Conservation (phyloP, 2,888 invertebrate genomes). For the Urechis unicinctus region DNA sequence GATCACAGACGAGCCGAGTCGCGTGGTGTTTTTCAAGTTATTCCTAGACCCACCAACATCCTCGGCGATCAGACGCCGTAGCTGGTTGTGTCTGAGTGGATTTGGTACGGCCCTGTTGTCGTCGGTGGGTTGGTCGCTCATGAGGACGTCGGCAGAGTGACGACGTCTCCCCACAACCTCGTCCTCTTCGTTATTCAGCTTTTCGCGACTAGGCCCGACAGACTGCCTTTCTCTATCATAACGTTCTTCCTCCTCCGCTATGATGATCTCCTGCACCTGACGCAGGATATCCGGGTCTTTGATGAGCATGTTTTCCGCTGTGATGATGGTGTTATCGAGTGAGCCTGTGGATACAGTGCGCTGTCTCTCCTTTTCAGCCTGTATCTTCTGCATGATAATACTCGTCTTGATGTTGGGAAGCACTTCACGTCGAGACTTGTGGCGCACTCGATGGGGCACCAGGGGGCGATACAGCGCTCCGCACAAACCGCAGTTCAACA, state of each 20-base stretch:
- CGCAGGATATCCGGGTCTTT: conserved; percentile 4
- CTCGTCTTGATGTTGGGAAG: neutral
- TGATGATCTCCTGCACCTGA: neutral
- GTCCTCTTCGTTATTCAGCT: neutral
- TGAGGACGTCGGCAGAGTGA: neutral
- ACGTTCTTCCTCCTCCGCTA: neutral
- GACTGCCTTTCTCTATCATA: too few relatives aligned
- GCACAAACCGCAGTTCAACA: conserved; percentile 69
- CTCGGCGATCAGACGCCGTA: too few relatives aligned
- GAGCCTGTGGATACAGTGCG: conserved; percentile 47
- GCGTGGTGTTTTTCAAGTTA: neutral
- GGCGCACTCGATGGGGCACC: conserved; percentile 38
- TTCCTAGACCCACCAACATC: too few relatives aligned
- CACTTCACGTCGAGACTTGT: neutral
- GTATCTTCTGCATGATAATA: conserved; percentile 45
- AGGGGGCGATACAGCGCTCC: conserved; percentile 81
- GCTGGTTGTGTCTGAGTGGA: too few relatives aligned
- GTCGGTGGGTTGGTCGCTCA: too few relatives aligned
- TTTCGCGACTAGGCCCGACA: neutral
- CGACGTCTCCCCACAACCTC: neutral
- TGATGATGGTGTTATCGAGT: conserved; percentile 47
- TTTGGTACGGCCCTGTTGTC: neutral
- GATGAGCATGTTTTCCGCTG: conserved; percentile 42
- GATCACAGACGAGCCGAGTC: neutral
- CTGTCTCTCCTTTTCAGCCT: conserved; percentile 46